A percentile compares a stretch with the other conserved stretches of the same genome.
phyloP scores from a whole-genome alignment of 2,797 vertebrate genomes.

The Cuculus canorus region DNA sequence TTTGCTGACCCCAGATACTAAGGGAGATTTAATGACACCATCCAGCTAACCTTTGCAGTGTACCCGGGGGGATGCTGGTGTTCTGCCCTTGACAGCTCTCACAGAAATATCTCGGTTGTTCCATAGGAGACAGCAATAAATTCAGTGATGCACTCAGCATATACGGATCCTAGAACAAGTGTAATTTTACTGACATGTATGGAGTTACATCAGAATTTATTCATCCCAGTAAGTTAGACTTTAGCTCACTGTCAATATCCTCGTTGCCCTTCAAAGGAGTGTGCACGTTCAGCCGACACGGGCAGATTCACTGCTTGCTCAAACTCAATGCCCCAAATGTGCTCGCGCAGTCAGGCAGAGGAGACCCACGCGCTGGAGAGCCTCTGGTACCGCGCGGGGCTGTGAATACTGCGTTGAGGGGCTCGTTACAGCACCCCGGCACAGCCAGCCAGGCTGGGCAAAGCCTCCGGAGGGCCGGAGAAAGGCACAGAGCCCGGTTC shows the following conservation, averaged over 20 bases:
- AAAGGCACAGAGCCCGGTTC: background rate
- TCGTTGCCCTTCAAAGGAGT: background rate
- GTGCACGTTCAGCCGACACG: background rate
- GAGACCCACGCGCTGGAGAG: background rate
- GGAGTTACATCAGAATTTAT: slow-evolving; percentile 3
- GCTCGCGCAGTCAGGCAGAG: background rate
- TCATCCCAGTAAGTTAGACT: background rate
- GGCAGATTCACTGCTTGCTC: background rate
- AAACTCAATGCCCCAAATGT: background rate
- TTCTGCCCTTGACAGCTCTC: background rate
- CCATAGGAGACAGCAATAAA: background rate
- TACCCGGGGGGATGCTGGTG: background rate
- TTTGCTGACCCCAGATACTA: background rate
- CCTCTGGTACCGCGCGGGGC: background rate
- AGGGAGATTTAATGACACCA: no score
- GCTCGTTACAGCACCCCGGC: background rate
- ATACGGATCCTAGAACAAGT: background rate
- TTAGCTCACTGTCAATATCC: background rate
- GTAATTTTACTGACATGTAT: background rate
- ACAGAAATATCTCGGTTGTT: accelerated
- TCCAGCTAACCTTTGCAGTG: background rate
- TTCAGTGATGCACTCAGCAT: background rate
- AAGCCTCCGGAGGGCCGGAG: background rate
- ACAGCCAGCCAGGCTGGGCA: background rate
- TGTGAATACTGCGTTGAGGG: background rate